phyloP scores from a whole-genome alignment of 2,797 vertebrate species.

The Acanthornis magna region DNA sequence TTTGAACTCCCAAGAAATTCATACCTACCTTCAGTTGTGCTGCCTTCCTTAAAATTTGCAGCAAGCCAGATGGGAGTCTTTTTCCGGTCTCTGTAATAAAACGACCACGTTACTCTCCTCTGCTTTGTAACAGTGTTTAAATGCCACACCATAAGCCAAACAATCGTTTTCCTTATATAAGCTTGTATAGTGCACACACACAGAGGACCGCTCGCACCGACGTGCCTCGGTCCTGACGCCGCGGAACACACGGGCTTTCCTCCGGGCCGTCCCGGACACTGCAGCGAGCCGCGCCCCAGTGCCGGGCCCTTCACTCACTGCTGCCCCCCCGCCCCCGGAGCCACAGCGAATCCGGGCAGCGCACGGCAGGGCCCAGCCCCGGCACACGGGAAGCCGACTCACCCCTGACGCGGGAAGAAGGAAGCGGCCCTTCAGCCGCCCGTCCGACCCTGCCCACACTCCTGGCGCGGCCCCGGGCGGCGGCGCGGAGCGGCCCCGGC shows the following conservation, averaged over 20 bases:
- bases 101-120: neutral
- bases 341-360: too few species aligned
- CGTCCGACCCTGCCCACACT: rapidly evolving
- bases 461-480: neutral
- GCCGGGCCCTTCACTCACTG: neutral
- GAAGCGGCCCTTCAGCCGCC: too few species aligned
- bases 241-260: neutral
- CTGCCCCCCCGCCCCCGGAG: neutral
- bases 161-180: neutral
- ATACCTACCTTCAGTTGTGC: neutral
- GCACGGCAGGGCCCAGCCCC: neutral
- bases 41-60: neutral
- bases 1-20: neutral
- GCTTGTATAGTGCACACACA: neutral
- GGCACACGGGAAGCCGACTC: rapidly evolving
- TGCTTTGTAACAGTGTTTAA: neutral
- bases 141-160: neutral
- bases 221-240: neutral
- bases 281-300: neutral
- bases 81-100: neutral
- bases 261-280: neutral
- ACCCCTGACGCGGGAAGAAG: too few species aligned
- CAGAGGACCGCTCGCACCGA: neutral
- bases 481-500: neutral
- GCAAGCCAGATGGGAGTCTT: neutral